phyloP scores from a whole-genome alignment of 2,888 invertebrate genomes.

The Drosophila vallismaia region DNA sequence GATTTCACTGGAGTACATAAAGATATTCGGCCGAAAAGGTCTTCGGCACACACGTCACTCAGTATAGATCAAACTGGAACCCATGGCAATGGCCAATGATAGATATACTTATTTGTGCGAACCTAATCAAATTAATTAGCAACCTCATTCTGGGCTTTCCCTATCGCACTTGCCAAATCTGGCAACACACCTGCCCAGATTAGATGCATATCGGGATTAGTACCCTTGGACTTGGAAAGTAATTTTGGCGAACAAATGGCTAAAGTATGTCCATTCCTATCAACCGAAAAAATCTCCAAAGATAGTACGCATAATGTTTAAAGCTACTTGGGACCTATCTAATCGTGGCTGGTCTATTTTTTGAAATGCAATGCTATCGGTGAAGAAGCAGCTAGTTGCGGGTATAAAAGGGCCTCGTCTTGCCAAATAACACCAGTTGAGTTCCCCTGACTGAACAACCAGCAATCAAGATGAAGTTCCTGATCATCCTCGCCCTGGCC shows the following conservation, averaged over 20 bases:
- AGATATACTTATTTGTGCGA: conserved; percentile 3
- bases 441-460: conserved; percentile 48
- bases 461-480: conserved; percentile 71
- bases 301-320: conserved; percentile 10
- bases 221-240: conserved; percentile 14
- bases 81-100: conserved; percentile 8
- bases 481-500: conserved; percentile 68
- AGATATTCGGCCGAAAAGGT: background rate
- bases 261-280: conserved; percentile 27
- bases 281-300: conserved; percentile 20
- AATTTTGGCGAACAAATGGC: conserved; percentile 35
- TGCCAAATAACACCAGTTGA: conserved; percentile 50
- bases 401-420: conserved; percentile 50
- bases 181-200: conserved; percentile 13
- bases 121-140: conserved; percentile 45
- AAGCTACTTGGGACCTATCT: conserved; percentile 46
- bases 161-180: background rate
- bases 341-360: conserved; percentile 34
- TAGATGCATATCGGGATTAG: conserved; percentile 23
- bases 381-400: background rate
- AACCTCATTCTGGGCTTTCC: conserved; percentile 9
- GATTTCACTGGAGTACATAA: too few relatives aligned
- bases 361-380: conserved; percentile 35
- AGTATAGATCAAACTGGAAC: conserved; percentile 7
- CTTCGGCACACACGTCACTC: conserved; percentile 7